A percentile compares a stretch with the other conserved stretches of the same genome.
phyloP scores from a whole-genome alignment of 1,140 invertebrate species.

The Anoplolepis gracilipes region DNA sequence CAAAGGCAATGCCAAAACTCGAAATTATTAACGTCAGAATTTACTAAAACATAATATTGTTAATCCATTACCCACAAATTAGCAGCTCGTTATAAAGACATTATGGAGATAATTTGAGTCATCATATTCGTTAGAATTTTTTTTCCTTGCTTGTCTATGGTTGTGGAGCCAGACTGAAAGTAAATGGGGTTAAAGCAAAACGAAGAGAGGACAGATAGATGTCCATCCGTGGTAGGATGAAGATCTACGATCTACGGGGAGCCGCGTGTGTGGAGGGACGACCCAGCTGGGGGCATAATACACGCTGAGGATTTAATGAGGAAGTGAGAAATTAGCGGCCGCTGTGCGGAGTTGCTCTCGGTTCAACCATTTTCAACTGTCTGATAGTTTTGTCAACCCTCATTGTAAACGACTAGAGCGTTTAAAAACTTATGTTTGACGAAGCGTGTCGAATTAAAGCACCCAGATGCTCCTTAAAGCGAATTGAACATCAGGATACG shows the following conservation, averaged over 20 bases:
- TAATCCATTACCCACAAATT: constrained; percentile 5
- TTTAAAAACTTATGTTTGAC: constrained; percentile 50
- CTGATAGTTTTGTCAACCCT: constrained; percentile 76
- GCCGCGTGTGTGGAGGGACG: constrained; percentile 64
- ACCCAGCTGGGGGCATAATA: constrained; percentile 77
- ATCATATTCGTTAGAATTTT: constrained; percentile 31
- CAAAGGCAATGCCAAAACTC: not conserved
- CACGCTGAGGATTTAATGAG: constrained; percentile 84
- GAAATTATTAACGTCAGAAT: constrained; percentile 2
- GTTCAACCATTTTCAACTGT: constrained; percentile 75
- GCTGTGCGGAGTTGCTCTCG: constrained; percentile 68
- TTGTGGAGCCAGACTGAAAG: constrained; percentile 22
- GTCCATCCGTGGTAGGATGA: constrained; percentile 71
- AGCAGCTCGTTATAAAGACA: constrained; percentile 44
- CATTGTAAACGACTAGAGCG: constrained; percentile 45
- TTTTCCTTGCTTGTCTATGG: constrained; percentile 12
- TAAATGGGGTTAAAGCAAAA: constrained; percentile 72
- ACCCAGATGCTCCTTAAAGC: constrained; percentile 1
- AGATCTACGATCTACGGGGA: constrained; percentile 80
- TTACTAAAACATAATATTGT: not conserved
- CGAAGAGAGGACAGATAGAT: constrained; percentile 74
- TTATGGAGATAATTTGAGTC: constrained; percentile 13
- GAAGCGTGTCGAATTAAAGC: constrained; percentile 41
- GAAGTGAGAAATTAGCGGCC: constrained; percentile 84
- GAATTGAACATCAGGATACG: constrained; percentile 2